Conservation (phyloP, 2,797 vertebrate species). For the Clarias platycephalus region DNA sequence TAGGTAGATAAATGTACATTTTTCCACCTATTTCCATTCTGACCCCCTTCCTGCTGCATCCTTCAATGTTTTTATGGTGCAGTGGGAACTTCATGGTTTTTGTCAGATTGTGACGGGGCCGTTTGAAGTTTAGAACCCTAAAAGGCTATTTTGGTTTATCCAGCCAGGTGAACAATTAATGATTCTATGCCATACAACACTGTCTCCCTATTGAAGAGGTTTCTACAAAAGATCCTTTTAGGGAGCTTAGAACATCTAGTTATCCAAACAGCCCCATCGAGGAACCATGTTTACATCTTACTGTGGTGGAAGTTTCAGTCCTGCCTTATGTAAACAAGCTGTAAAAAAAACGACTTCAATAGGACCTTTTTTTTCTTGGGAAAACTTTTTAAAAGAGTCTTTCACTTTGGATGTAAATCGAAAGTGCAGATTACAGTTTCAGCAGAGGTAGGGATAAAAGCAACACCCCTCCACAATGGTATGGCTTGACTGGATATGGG, state of each 20-base stretch:
- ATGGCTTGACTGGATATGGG: neutral
- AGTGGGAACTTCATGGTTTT: too few species aligned
- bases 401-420: neutral
- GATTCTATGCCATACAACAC: neutral
- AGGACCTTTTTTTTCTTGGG: neutral
- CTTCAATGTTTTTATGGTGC: too few species aligned
- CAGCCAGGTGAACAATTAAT: neutral
- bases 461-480: neutral
- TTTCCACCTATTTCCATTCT: too few species aligned
- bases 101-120: too few species aligned
- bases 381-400: neutral
- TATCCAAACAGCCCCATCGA: neutral
- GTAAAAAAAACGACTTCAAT: neutral
- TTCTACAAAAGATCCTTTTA: neutral
- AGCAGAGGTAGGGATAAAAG: neutral
- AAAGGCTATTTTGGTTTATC: neutral
- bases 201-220: neutral
- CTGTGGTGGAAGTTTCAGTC: neutral
- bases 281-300: neutral
- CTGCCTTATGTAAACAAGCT: neutral
- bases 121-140: neutral
- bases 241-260: neutral
- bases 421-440: neutral
- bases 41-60: too few species aligned
- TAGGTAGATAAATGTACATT: too few species aligned